Conservation (phyloP, 2,888 invertebrate genomes). For the Scaptomyza caliginosa region DNA sequence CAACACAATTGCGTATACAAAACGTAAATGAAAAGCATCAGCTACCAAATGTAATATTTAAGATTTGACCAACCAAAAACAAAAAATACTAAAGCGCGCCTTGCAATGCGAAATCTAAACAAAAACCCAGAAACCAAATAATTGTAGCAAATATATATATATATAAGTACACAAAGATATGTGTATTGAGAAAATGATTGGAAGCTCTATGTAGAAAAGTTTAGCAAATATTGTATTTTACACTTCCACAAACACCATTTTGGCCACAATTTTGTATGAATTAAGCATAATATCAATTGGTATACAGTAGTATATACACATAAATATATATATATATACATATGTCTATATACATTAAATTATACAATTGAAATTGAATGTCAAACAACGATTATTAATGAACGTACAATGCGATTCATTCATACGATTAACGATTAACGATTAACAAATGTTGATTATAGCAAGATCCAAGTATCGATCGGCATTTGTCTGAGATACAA, state of each 20-base stretch:
- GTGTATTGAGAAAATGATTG: conserved; percentile 13
- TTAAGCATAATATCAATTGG: conserved; percentile 27
- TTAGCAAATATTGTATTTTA: conserved; percentile 44
- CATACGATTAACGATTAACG: conserved; percentile 10
- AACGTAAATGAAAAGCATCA: conserved; percentile 18
- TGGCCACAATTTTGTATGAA: conserved; percentile 38
- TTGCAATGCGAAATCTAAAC: conserved; percentile 35
- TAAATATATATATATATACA: background rate
- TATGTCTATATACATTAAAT: background rate
- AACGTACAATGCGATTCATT: conserved; percentile 32
- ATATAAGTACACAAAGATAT: conserved; percentile 1
- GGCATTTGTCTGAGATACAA: background rate
- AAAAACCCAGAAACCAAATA: background rate
- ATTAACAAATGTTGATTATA: background rate
- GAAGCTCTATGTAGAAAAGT: conserved; percentile 27
- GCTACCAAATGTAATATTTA: conserved; percentile 46
- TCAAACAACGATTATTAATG: conserved; percentile 42
- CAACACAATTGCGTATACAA: conserved; percentile 43
- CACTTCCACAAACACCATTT: conserved; percentile 38
- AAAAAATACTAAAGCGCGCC: conserved; percentile 31
- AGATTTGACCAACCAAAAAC: conserved; percentile 62
- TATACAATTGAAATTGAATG: conserved; percentile 5
- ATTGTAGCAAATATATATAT: conserved; percentile 18
- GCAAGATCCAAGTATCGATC: background rate
- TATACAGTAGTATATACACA: background rate